phyloP scores from a whole-genome alignment of 2,888 invertebrate genomes.

The Drosophila mimica region DNA sequence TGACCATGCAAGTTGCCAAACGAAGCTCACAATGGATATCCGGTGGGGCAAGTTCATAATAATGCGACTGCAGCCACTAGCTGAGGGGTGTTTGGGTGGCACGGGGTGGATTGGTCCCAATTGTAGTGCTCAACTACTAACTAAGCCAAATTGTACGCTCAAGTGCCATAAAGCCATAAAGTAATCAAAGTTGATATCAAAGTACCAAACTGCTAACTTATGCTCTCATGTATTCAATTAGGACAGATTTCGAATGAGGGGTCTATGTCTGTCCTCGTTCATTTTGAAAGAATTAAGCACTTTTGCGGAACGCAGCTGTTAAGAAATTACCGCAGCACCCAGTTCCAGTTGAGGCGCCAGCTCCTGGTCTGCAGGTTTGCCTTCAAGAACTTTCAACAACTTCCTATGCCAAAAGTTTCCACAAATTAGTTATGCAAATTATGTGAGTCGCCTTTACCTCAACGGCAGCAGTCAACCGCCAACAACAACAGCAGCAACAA shows the following conservation, averaged over 20 bases:
- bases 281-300: slow-evolving; percentile 76
- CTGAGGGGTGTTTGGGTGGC: neutral
- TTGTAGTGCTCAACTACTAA: slow-evolving; percentile 52
- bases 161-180: slow-evolving; percentile 80
- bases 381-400: slow-evolving; percentile 78
- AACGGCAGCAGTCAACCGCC: slow-evolving; percentile 57
- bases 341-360: slow-evolving; percentile 24
- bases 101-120: neutral
- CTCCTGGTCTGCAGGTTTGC: slow-evolving; percentile 42
- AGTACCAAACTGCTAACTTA: slow-evolving; percentile 79
- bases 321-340: slow-evolving; percentile 69
- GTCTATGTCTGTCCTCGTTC: slow-evolving; percentile 35
- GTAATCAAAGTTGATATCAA: slow-evolving; percentile 79
- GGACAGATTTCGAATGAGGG: slow-evolving; percentile 73
- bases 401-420: slow-evolving; percentile 79
- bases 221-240: slow-evolving; percentile 79
- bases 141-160: slow-evolving; percentile 77
- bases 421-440: slow-evolving; percentile 79
- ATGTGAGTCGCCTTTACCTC: slow-evolving; percentile 77
- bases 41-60: slow-evolving; percentile 1
- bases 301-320: slow-evolving; percentile 70
- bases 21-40: slow-evolving; percentile 10
- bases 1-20: slow-evolving; percentile 35
- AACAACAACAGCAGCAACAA: slow-evolving; percentile 36
- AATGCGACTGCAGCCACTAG: neutral